Base-by-base conservation (phyloP, 2,797 vertebrate genomes). In the Anomalospiza imberbis region DNA sequence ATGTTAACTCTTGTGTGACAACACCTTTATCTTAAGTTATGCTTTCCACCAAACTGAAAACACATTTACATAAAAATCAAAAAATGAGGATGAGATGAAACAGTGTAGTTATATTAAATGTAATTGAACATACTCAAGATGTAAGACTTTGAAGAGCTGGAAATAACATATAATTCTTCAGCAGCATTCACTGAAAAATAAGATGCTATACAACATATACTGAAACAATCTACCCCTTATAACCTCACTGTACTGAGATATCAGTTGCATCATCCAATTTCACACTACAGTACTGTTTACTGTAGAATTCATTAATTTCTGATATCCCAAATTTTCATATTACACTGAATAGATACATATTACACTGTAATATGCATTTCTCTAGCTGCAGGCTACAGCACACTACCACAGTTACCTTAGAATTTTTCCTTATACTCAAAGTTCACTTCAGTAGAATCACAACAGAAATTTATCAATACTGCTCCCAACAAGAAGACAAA, bases 331-430 rank as follows among this genome's bases (percentile, higher is more conserved):
- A 36, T 54, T 57, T 61, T 77, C 77, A 38, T 65, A 34, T 71
- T 72, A 16, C 34, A 76, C 29, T 21, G 51, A 66, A 47, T 14
- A 32, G 20, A 55, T 17, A 29, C 65, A 38, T 61, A 34, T 66
- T 72, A 11, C 36, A 84, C 42, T 20, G 44, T 26, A 66, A 66
- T 26, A 38, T 6, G 25, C 55, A 51, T 67, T 89, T 78, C 57
- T 83, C 54, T 66, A 85, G 42, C 61, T 91, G 88, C 66, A 94
- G 57, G 31, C n/a, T 96, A 81, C 68, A 88, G 60, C 24, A 83
- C 11, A 17, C 31, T 17, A 40, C 5, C 18, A 83, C 60, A 78
- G 58, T 38, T 54, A 89, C 24, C 55, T 36, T 18, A 34, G 40
- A 67, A 18, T 66, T 90, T 94, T 89, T 53, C 76, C 45, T 87